Evolutionary conservation across 1,140 invertebrate genomes (phyloP).

Genomic region (Drosophila guanche): DNA sequence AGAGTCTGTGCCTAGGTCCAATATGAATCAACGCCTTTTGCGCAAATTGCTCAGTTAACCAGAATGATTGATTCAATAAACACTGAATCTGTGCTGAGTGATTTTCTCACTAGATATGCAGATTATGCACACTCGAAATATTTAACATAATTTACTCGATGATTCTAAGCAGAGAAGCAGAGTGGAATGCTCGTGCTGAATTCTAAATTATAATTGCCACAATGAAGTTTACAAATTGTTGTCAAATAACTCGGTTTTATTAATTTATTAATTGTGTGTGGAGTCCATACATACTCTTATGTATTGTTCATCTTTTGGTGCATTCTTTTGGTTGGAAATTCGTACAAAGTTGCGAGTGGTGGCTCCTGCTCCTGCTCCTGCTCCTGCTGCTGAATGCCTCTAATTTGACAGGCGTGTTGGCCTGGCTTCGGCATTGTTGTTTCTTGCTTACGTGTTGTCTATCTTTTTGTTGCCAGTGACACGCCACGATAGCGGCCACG

Average conservation of each 20-base stretch:
- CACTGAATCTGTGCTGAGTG: constrained; percentile 14
- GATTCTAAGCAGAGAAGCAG: too few relatives aligned
- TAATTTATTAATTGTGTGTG: too few relatives aligned
- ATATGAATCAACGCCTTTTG: constrained; percentile 47
- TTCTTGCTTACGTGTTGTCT: constrained; percentile 73
- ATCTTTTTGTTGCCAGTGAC: constrained; percentile 49
- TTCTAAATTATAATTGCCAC: constrained; percentile 6
- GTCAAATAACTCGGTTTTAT: too few relatives aligned
- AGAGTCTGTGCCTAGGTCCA: background rate
- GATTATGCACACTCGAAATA: constrained; percentile 25
- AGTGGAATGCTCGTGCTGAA: too few relatives aligned
- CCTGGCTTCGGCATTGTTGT: constrained; percentile 64
- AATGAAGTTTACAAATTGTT: too few relatives aligned
- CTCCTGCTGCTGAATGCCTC: constrained; percentile 53
- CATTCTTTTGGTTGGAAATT: constrained; percentile 20
- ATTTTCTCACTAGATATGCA: constrained; percentile 38
- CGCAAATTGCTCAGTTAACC: constrained; percentile 44
- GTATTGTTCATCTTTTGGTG: background rate
- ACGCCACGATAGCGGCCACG: constrained; percentile 29
- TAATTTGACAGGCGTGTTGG: constrained; percentile 75
- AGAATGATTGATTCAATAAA: constrained; percentile 63
- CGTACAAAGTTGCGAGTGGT: constrained; percentile 52
- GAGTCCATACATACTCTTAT: too few relatives aligned
- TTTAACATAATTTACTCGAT: too few relatives aligned
- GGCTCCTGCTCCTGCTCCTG: background rate